Percentiles rank a stretch among this genome's conserved stretches.
These are phyloP conservation scores for Tringa solitaria DNA, from an alignment of 2,113 vertebrate genomes.

Conservation along the genomic window DNA sequence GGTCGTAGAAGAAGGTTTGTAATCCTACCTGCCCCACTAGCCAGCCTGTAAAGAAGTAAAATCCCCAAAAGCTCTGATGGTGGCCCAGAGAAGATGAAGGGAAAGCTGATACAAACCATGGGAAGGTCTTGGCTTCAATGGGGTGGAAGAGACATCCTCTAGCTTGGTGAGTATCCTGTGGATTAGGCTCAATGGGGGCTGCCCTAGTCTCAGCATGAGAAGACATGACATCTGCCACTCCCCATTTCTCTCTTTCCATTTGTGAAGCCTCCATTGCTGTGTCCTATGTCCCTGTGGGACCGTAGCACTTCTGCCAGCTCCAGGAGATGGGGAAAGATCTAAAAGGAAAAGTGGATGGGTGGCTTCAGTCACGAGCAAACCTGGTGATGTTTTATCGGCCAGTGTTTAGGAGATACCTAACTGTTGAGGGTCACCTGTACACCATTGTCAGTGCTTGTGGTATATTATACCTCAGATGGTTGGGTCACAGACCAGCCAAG, in stretches of 20 bases:
- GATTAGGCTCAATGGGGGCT: rapidly evolving
- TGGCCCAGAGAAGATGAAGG: not conserved
- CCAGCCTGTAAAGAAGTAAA: not conserved
- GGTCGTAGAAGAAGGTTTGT: not conserved
- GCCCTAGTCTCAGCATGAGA: rapidly evolving
- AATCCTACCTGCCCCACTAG: not conserved
- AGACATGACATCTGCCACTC: not conserved
- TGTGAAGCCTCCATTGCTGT: rapidly evolving
- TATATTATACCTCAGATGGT: rapidly evolving
- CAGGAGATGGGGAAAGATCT: not conserved
- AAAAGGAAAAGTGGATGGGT: no score
- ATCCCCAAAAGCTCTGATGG: not conserved
- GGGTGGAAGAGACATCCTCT: not conserved
- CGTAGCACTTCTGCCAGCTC: not conserved
- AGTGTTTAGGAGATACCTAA: rapidly evolving
- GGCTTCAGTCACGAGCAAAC: not conserved
- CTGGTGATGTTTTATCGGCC: not conserved
- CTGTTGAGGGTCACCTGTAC: rapidly evolving
- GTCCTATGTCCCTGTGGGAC: rapidly evolving
- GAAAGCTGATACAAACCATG: not conserved
- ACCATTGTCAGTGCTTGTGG: not conserved
- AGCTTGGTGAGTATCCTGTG: not conserved
- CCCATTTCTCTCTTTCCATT: no score
- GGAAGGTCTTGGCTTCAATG: not conserved
- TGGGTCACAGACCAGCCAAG: not conserved